phyloP scores from a whole-genome alignment of 2,113 vertebrate genomes.

The Nycticorax nycticorax region DNA sequence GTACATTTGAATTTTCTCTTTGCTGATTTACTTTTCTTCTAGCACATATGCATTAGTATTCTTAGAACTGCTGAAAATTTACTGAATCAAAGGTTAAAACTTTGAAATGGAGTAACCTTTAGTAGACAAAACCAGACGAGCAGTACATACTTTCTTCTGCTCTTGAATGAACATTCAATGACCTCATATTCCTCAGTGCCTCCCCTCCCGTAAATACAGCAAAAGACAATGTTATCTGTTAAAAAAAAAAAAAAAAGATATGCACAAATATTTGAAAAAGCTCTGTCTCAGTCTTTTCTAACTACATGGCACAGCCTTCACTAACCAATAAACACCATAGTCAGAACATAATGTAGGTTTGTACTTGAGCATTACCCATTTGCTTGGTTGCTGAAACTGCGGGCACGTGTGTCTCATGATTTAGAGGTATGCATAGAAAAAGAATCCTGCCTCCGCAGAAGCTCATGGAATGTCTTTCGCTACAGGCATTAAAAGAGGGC shows the following conservation, averaged over 20 bases:
- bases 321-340: background rate
- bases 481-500: background rate
- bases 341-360: background rate
- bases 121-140: background rate
- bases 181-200: background rate
- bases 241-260: background rate
- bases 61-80: background rate
- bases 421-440: background rate
- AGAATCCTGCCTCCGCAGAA: background rate
- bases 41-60: background rate
- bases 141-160: background rate
- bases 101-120: background rate
- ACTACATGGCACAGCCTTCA: background rate
- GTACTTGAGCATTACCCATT: background rate
- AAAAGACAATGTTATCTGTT: conserved; percentile 10
- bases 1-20: background rate
- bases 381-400: background rate
- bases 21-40: background rate
- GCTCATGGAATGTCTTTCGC: background rate
- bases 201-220: background rate
- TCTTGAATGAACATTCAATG: background rate
- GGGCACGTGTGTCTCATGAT: background rate
- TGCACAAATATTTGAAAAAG: background rate
- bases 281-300: background rate
- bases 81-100: background rate